A percentile compares a stretch with the other conserved stretches of the same genome.
phyloP scores from a whole-genome alignment of 2,797 vertebrate species.

The Erpetoichthys calabaricus region DNA sequence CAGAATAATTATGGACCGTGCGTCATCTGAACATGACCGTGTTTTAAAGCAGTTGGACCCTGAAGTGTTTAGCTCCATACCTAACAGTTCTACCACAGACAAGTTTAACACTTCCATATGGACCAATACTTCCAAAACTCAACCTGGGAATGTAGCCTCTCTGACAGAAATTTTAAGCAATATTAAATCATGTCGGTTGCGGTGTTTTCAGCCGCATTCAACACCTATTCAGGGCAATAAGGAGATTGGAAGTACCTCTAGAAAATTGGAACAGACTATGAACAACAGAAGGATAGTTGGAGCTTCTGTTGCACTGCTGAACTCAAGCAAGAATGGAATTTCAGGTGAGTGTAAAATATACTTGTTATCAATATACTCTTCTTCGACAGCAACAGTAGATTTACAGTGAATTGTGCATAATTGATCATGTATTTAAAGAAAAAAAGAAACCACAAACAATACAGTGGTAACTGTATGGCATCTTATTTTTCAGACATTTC shows the following conservation, averaged over 20 bases:
- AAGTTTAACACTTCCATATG: constrained; percentile 53
- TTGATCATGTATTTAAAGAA: too few relatives aligned
- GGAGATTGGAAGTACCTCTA: constrained; percentile 57
- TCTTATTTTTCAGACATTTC: too few relatives aligned
- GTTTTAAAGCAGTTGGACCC: constrained; percentile 67
- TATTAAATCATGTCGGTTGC: constrained; percentile 77
- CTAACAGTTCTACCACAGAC: constrained; percentile 54
- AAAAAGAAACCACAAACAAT: too few relatives aligned
- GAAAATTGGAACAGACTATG: constrained; percentile 56
- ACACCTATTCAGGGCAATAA: constrained; percentile 48
- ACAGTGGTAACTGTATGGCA: too few relatives aligned
- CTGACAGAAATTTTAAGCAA: constrained; percentile 73
- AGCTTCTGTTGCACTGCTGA: constrained; percentile 51
- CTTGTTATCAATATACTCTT: constrained; percentile 4
- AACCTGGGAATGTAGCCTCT: constrained; percentile 61
- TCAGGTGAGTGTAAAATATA: constrained; percentile 49
- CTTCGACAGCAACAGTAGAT: too few relatives aligned
- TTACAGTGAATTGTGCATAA: too few relatives aligned
- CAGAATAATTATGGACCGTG: constrained; percentile 76
- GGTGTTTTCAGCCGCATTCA: constrained; percentile 73
- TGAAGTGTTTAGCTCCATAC: constrained; percentile 52
- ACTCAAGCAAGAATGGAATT: constrained; percentile 58
- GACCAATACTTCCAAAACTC: constrained; percentile 67
- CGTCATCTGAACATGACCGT: constrained; percentile 60
- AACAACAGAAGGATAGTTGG: constrained; percentile 51